Evolutionary conservation across 2,888 invertebrate species (phyloP), one percentile per base, ranked within the genome.

Genomic region (Gisinianus flammeolus): DNA sequence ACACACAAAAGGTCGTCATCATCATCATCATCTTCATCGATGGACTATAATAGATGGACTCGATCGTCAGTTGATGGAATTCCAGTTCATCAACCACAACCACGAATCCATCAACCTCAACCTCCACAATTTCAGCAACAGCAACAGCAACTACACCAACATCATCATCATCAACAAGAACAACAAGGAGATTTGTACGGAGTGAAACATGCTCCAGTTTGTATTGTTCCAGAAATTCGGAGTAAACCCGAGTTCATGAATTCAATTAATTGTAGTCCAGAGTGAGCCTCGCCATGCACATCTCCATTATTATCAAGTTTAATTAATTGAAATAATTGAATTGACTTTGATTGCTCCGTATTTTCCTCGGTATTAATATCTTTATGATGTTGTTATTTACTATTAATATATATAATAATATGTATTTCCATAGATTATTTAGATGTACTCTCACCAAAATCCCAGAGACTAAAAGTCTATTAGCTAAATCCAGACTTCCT

Each of bases 401-500:
- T n/a, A 3, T 33, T 26, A 70, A 12, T 44, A n/a, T 4, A n/a
- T 54, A 12, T 44, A 19, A 35, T 73, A 58, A 52, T 26, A 5
- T 68, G 12, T 35, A 35, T 4, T 68, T 68, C 71, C 72, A 0
- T 88, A 96, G 95, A 82, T 92, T 99, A 83, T 96, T 99, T 88
- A 91, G 98, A 79, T 96, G 96, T 88, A 99, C 99, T 5, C 88
- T 99, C 85, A 95, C 95, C 78, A 94, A 94, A 87, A 94, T 99
- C 86, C 99, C 99, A 1, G 96, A 97, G 87, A 93, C 93, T 10
- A 95, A 94, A 88, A 91, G 92, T 58, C 88, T 99, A 79, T 89
- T 99, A 82, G 96, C 97, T 87, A 99, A 98, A 88, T 94, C 96
- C 66, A 91, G 98, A 82, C 89, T 99, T 85, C 99, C 99, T 10